Conservation (phyloP, 2,113 vertebrate genomes). For the Actinemys pallida region DNA sequence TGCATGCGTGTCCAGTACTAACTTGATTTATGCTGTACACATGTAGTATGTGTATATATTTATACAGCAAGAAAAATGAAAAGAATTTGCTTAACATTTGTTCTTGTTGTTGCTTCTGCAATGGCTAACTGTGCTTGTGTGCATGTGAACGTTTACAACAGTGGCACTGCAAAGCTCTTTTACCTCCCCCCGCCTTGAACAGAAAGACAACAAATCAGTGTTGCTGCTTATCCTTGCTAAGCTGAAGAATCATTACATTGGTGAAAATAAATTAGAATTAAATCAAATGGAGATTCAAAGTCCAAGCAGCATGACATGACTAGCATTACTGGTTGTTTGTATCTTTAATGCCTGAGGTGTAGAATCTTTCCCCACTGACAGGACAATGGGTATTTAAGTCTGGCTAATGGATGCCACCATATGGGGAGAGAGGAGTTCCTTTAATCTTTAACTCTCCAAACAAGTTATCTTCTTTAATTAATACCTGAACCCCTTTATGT, state of each 20-base stretch:
- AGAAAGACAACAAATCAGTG: neutral
- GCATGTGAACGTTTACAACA: neutral
- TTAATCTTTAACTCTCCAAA: conserved; percentile 7
- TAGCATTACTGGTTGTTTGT: neutral
- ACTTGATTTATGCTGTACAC: rapidly evolving
- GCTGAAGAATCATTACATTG: conserved; percentile 22
- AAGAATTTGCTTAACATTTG: neutral
- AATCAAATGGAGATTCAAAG: conserved; percentile 39
- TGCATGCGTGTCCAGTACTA: neutral
- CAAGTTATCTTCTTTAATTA: conserved; percentile 41
- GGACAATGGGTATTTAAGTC: rapidly evolving
- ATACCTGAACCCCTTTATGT: conserved; percentile 1
- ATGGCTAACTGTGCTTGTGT: neutral
- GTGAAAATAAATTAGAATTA: conserved; percentile 55
- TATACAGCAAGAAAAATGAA: neutral
- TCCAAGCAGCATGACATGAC: conserved; percentile 28
- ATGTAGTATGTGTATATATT: neutral
- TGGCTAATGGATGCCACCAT: neutral
- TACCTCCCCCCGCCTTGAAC: neutral
- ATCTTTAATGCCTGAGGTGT: neutral
- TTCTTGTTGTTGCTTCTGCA: neutral
- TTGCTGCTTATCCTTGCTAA: conserved; percentile 22
- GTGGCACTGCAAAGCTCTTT: neutral
- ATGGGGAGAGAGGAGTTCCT: conserved; percentile 11
- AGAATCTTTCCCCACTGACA: neutral